phyloP scores from a whole-genome alignment of 2,797 vertebrate genomes.

The Poeciliopsis gracilis region DNA sequence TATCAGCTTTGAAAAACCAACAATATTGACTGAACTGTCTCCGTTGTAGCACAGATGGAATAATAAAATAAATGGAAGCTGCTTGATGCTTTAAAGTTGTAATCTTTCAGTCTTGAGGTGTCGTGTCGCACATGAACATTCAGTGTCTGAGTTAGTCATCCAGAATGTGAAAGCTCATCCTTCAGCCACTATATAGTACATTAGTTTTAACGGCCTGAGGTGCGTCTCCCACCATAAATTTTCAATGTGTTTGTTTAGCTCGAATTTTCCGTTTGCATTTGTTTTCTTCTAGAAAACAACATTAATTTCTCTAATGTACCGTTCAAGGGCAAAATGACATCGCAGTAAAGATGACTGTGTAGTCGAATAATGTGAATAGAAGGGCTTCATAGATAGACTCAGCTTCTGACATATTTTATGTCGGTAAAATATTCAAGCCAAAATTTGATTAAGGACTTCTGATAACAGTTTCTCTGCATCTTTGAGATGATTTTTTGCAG shows the following conservation, averaged over 20 bases:
- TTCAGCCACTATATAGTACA: conserved; percentile 34
- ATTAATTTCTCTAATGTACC: conserved; percentile 54
- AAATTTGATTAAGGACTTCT: neutral
- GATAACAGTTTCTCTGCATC: too few species aligned
- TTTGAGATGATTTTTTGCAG: conserved; percentile 71
- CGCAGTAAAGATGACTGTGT: conserved; percentile 32
- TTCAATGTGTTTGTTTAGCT: conserved; percentile 41
- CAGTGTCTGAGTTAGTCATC: conserved; percentile 24
- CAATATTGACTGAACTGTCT: too few species aligned
- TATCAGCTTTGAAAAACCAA: too few species aligned
- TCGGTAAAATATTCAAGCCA: conserved; percentile 30
- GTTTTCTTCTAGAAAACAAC: conserved; percentile 28
- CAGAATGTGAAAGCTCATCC: conserved; percentile 29
- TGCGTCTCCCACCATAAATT: conserved; percentile 14
- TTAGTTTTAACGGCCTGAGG: conserved; percentile 22
- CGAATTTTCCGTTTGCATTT: conserved; percentile 34
- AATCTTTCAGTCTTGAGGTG: conserved; percentile 25
- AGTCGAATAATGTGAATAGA: conserved; percentile 35
- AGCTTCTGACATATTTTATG: conserved; percentile 15
- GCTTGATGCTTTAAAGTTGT: conserved; percentile 19
- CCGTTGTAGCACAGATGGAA: conserved; percentile 7
- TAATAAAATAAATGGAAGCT: conserved; percentile 1
- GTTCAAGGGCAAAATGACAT: conserved; percentile 48
- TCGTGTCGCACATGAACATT: conserved; percentile 6
- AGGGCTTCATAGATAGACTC: conserved; percentile 10